A percentile compares a stretch with the other conserved stretches of the same genome.
These are phyloP conservation scores for Psilopogon haemacephalus DNA, from an alignment of 2,113 vertebrate genomes.

Conservation along the genomic window DNA sequence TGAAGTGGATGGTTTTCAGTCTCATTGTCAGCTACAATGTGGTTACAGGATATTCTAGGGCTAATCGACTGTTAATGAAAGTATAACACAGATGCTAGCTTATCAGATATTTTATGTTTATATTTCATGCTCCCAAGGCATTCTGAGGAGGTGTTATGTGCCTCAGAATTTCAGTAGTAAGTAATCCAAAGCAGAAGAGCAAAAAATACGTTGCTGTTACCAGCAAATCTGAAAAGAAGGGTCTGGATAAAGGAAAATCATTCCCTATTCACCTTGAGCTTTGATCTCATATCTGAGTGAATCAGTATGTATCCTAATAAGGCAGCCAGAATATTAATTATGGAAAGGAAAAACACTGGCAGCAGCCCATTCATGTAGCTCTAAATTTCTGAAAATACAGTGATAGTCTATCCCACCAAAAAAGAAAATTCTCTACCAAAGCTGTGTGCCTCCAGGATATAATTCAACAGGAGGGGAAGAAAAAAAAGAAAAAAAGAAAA, in stretches of 20 bases:
- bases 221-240: background rate
- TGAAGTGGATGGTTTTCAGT: background rate
- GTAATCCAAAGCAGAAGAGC: background rate
- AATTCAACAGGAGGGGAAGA: background rate
- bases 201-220: background rate
- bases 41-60: background rate
- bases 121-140: background rate
- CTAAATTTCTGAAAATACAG: background rate
- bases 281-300: background rate
- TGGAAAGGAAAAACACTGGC: background rate
- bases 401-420: background rate
- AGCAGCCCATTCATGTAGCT: background rate
- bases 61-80: background rate
- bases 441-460: background rate
- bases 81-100: background rate
- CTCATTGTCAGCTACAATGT: background rate
- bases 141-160: background rate
- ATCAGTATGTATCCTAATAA: background rate
- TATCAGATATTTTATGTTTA: background rate
- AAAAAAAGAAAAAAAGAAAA: background rate
- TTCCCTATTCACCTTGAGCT: background rate
- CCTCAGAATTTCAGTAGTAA: background rate
- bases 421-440: background rate
- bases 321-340: background rate
- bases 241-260: background rate